Base-by-base conservation (phyloP, 30 jellyfish, hydroid and myxozoan genomes). In the Hydractinia echinata region DNA sequence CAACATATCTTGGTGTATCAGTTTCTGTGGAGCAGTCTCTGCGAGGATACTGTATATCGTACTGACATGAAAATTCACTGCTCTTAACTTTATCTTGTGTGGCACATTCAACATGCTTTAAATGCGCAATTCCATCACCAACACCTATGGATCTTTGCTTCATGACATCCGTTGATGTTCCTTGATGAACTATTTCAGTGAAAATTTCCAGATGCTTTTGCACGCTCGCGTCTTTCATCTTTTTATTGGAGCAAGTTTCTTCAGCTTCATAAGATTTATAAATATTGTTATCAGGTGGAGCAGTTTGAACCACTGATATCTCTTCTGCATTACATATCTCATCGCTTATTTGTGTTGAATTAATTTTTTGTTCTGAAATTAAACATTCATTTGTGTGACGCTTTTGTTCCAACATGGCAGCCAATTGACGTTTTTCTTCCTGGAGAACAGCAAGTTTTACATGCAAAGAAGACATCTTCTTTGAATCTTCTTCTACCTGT, bases 361-460 rank as follows among this genome's bases (percentile, higher is more conserved):
- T 30, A 30, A 30, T 30, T 30, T 30, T 30, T 30, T 30, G 44
- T 30, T 30, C 44, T 30, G 44, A 30, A 30, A 30, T 30, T 30
- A 30, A 30, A 30, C 44, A 30, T 30, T 30, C 44, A 30, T 30
- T 30, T 30, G 44, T 7, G 21, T 77, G 62, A 77, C 99, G 95
- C 71, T 70, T 84, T 79, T 93, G 93, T 76, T 93, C 88, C 66
- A 93, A 69, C 79, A 89, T 83, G 53, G 82, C 82, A 62, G 93
- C 56, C 55, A 93, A 77, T 80, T 93, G 99, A 53, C 96, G 77
- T 76, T 93, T 93, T 76, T 93, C 99, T 72, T 93, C 99, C 67
- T 93, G 99, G 76, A 93, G 52, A 51, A 93, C 99, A 10, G 99
- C 99, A 1, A 93, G 85, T 67, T 93, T 93, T 53, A 93, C 99